phyloP scores from a whole-genome alignment of 2,797 vertebrate genomes.

The Percopsis omiscomaycus region DNA sequence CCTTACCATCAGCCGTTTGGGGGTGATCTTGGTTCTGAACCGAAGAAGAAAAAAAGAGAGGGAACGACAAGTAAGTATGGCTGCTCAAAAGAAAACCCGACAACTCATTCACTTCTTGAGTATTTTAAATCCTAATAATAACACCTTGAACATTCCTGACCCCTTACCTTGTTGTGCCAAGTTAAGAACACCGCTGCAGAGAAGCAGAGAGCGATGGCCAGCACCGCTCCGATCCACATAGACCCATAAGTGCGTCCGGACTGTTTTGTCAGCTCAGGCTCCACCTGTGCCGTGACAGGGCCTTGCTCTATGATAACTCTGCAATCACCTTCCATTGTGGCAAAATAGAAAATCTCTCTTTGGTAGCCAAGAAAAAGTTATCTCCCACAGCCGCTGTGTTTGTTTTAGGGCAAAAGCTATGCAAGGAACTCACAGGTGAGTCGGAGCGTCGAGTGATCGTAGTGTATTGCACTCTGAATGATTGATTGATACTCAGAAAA shows the following conservation, averaged over 20 bases:
- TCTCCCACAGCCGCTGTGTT: not conserved
- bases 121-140: not conserved
- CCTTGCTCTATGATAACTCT: slow-evolving; percentile 35
- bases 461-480: slow-evolving; percentile 4
- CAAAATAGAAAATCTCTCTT: not conserved
- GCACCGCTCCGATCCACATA: slow-evolving; percentile 25
- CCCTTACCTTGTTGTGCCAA: slow-evolving; percentile 51
- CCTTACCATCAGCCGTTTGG: slow-evolving; percentile 41
- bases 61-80: not conserved
- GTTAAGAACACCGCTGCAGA: slow-evolving; percentile 43
- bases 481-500: slow-evolving; percentile 7
- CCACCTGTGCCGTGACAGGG: not conserved
- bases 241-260: slow-evolving; percentile 12
- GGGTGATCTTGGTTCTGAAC: slow-evolving; percentile 20
- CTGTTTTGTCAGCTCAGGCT: not conserved
- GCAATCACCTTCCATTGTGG: slow-evolving; percentile 53
- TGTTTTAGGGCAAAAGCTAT: not conserved
- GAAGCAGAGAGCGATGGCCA: slow-evolving; percentile 56
- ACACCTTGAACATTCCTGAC: not conserved
- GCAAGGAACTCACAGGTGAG: not conserved
- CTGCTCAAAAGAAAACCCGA: not conserved
- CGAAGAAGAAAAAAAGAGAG: slow-evolving; percentile 10
- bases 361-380: not conserved
- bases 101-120: not conserved
- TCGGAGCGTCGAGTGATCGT: not conserved